Evolutionary conservation across 2,888 invertebrate species (phyloP).

Genomic region (Crepidodera aurea): DNA sequence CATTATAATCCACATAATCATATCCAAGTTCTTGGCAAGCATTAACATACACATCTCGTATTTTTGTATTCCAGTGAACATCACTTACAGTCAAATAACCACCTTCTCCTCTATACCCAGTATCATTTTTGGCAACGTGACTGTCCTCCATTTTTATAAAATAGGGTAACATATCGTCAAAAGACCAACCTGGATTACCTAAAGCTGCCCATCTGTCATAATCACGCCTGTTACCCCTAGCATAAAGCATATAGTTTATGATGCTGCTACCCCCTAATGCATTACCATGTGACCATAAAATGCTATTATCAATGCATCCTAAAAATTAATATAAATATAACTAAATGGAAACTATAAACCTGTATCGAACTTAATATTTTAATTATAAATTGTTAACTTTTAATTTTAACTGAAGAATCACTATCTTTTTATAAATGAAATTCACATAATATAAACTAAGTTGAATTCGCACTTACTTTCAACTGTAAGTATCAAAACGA

Average conservation of each 20-base stretch:
- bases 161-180: slow-evolving; percentile 61
- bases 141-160: slow-evolving; percentile 58
- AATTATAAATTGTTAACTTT: too few species aligned
- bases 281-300: slow-evolving; percentile 26
- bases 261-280: slow-evolving; percentile 75
- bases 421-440: too few species aligned
- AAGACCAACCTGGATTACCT: slow-evolving; percentile 67
- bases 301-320: slow-evolving; percentile 12
- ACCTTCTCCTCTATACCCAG: slow-evolving; percentile 57
- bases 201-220: slow-evolving; percentile 73
- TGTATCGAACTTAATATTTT: too few species aligned
- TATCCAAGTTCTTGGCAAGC: slow-evolving; percentile 73
- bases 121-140: slow-evolving; percentile 49
- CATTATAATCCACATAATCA: slow-evolving; percentile 76
- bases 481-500: too few species aligned
- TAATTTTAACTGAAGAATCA: too few species aligned
- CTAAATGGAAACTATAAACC: too few species aligned
- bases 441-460: too few species aligned
- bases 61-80: slow-evolving; percentile 58
- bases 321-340: too few species aligned
- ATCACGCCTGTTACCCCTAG: slow-evolving; percentile 70
- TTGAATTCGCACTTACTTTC: too few species aligned
- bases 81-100: slow-evolving; percentile 58
- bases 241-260: slow-evolving; percentile 83
- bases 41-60: slow-evolving; percentile 66